A percentile compares a stretch with the other conserved stretches of the same genome.
These are phyloP conservation scores for Caenorhabditis zanzibari DNA, from an alignment of 2,888 invertebrate species.

Conservation along the genomic window DNA sequence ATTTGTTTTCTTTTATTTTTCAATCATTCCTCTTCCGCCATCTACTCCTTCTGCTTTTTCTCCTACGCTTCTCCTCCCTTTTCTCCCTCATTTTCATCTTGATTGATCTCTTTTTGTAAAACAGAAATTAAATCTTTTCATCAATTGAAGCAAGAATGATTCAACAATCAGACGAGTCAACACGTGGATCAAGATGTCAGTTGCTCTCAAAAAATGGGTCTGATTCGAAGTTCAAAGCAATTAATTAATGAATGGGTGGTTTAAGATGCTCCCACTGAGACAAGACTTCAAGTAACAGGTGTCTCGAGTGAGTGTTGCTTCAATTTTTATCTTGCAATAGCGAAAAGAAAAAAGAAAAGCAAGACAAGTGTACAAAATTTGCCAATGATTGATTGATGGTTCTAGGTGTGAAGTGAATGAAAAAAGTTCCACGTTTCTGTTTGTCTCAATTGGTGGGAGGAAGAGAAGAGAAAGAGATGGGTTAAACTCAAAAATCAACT, in stretches of 20 bases:
- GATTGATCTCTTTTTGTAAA: slow-evolving; percentile 45
- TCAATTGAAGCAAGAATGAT: not conserved
- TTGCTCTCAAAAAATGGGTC: slow-evolving; percentile 4
- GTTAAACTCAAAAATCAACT: slow-evolving; percentile 50
- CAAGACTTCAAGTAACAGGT: slow-evolving; percentile 33
- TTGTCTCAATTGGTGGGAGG: slow-evolving; percentile 20
- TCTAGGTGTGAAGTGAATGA: slow-evolving; percentile 50
- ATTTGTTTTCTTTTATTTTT: slow-evolving; percentile 23
- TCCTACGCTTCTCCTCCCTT: slow-evolving; percentile 16
- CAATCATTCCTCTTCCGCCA: slow-evolving; percentile 22
- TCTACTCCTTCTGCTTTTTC: slow-evolving; percentile 5
- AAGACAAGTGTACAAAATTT: slow-evolving; percentile 49
- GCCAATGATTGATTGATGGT: slow-evolving; percentile 59
- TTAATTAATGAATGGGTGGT: not conserved
- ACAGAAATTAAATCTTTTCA: slow-evolving; percentile 20
- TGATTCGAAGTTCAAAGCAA: slow-evolving; percentile 24
- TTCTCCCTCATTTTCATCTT: slow-evolving; percentile 22
- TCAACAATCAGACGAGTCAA: slow-evolving; percentile 6
- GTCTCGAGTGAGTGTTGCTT: slow-evolving; percentile 32
- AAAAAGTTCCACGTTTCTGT: slow-evolving; percentile 41
- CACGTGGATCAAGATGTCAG: slow-evolving; percentile 9
- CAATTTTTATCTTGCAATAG: slow-evolving; percentile 9
- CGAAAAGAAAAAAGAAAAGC: slow-evolving; percentile 3
- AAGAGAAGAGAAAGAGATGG: not conserved
- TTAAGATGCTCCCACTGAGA: slow-evolving; percentile 32